These are phyloP conservation scores for Cichladusa arquata DNA, from an alignment of 2,113 vertebrate genomes.

Conservation along the genomic window DNA sequence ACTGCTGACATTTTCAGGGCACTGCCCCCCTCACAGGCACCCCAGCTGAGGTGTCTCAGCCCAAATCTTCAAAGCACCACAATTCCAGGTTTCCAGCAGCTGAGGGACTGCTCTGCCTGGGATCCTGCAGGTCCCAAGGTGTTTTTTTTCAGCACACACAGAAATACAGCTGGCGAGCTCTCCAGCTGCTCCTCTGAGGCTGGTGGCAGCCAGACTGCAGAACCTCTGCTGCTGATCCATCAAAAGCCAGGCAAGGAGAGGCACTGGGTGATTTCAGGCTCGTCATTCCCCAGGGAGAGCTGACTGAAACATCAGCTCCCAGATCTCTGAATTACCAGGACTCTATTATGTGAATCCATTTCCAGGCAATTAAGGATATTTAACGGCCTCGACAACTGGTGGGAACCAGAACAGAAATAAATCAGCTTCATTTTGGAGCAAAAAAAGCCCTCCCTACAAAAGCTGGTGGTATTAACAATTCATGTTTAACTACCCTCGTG, in stretches of 20 bases:
- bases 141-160: not conserved
- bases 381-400: not conserved
- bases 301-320: not conserved
- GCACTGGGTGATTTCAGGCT: not conserved
- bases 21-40: not conserved
- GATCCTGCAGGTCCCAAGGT: not conserved
- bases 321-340: not conserved
- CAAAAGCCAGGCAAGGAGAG: not conserved
- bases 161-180: not conserved
- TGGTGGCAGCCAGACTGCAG: not conserved
- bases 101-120: not conserved
- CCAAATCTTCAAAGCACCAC: not conserved
- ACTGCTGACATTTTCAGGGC: not conserved
- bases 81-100: not conserved
- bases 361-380: not conserved
- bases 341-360: not conserved
- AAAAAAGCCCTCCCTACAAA: not conserved
- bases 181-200: not conserved
- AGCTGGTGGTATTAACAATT: not conserved
- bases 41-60: not conserved
- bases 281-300: accelerated
- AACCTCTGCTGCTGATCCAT: not conserved
- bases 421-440: not conserved
- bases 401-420: not conserved
- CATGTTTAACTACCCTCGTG: not conserved